Percentiles rank a stretch among this genome's conserved stretches.
Evolutionary conservation across 2,113 vertebrate genomes (phyloP).

Genomic region (Jaculus jaculus): DNA sequence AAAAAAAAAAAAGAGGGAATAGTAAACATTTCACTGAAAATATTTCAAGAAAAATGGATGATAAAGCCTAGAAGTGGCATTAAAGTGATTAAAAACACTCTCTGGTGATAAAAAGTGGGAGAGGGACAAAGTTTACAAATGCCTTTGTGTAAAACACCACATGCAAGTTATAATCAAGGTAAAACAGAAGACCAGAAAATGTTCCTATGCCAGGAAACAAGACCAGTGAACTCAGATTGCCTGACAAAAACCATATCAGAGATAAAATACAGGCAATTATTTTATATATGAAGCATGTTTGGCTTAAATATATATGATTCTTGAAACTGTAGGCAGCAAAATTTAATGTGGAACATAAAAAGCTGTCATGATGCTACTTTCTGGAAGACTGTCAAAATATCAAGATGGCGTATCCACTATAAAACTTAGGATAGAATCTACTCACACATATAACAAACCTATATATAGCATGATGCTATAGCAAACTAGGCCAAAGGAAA

Average conservation of each 20-base stretch:
- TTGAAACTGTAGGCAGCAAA: background rate
- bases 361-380: background rate
- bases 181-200: background rate
- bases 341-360: background rate
- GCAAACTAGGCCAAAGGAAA: background rate
- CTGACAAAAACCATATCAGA: background rate
- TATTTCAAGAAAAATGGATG: background rate
- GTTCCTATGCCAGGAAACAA: background rate
- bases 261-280: background rate
- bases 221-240: background rate
- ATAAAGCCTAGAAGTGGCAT: background rate
- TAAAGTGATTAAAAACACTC: background rate
- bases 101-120: background rate
- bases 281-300: background rate
- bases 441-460: background rate
- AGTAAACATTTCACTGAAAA: background rate
- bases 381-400: background rate
- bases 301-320: constrained; percentile 7
- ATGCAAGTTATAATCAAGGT: background rate
- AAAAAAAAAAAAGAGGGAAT: too few relatives aligned
- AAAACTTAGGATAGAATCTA: background rate
- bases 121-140: background rate
- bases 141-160: background rate
- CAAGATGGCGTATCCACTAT: background rate
- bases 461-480: background rate